Conservation (phyloP, 2,113 vertebrate genomes). For the Amblyopsis rosae region DNA sequence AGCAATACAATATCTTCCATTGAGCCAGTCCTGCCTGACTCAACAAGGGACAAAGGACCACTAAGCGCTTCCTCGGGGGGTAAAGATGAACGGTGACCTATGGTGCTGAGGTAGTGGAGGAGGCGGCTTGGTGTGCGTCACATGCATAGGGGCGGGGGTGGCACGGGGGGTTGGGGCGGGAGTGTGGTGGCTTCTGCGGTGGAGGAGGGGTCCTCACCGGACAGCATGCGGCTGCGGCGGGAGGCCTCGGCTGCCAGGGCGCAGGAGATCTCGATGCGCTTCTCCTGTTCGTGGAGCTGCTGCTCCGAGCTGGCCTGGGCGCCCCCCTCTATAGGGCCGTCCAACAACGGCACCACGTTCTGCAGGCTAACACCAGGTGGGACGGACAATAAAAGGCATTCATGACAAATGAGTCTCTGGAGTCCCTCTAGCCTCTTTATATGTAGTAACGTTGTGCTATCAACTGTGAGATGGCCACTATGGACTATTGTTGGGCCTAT, state of each 20-base stretch:
- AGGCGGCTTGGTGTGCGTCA: neutral
- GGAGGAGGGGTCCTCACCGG: conserved; percentile 80
- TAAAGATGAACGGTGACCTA: neutral
- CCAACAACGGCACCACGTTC: conserved; percentile 87
- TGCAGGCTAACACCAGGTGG: conserved; percentile 81
- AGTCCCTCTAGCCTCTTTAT: neutral
- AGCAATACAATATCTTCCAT: neutral
- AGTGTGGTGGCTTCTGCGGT: neutral
- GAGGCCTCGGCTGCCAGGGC: conserved; percentile 93
- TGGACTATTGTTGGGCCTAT: no score
- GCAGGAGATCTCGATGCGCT: conserved; percentile 95
- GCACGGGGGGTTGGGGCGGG: neutral
- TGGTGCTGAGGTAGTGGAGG: neutral
- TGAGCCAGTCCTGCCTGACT: neutral
- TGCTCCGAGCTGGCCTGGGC: conserved; percentile 81
- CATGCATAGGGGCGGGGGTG: neutral
- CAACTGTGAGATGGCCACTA: no score
- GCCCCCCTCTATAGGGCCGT: conserved; percentile 82
- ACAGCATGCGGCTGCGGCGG: conserved; percentile 91
- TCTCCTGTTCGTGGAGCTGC: conserved; percentile 95
- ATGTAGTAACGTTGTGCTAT: neutral
- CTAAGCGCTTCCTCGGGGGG: neutral
- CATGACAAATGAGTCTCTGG: neutral
- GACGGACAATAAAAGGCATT: neutral
- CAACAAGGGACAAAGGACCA: neutral